These are phyloP conservation scores for Toxotes lorentzi DNA, from an alignment of 2,797 vertebrate species.

Conservation along the genomic window DNA sequence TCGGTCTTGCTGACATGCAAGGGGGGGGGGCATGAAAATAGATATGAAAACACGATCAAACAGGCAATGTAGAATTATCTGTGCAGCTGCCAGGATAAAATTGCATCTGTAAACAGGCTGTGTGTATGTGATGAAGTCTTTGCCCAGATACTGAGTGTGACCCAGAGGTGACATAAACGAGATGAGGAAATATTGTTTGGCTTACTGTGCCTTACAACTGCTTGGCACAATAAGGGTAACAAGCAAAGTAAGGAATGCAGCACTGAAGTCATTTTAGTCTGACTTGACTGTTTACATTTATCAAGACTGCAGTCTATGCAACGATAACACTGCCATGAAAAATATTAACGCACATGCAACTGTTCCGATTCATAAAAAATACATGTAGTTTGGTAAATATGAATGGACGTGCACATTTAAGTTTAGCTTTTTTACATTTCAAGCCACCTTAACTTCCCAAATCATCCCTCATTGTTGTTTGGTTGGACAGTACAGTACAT, in stretches of 20 bases:
- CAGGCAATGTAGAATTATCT: constrained; percentile 63
- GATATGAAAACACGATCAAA: constrained; percentile 66
- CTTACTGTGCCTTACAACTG: constrained; percentile 41
- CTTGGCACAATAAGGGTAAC: constrained; percentile 49
- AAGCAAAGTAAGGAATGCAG: constrained; percentile 43
- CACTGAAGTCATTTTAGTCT: constrained; percentile 33
- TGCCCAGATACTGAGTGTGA: constrained; percentile 57
- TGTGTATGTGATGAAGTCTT: constrained; percentile 58
- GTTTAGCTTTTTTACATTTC: not conserved
- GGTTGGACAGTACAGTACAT: constrained; percentile 2
- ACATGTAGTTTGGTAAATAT: not conserved
- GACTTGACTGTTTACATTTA: constrained; percentile 32
- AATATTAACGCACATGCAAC: not conserved
- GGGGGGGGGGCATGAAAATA: constrained; percentile 53
- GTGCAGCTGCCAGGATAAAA: constrained; percentile 60
- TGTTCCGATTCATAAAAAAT: not conserved
- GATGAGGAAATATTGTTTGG: constrained; percentile 68
- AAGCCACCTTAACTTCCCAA: constrained; percentile 8
- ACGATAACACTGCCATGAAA: not conserved
- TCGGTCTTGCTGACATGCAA: constrained; percentile 45
- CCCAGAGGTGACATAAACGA: constrained; percentile 72
- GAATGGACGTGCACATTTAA: not conserved
- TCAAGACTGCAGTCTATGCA: not conserved
- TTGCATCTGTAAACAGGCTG: constrained; percentile 70
- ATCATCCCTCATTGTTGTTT: not conserved